These are phyloP conservation scores for Scopus umbretta DNA, from an alignment of 2,113 vertebrate genomes.

Conservation along the genomic window DNA sequence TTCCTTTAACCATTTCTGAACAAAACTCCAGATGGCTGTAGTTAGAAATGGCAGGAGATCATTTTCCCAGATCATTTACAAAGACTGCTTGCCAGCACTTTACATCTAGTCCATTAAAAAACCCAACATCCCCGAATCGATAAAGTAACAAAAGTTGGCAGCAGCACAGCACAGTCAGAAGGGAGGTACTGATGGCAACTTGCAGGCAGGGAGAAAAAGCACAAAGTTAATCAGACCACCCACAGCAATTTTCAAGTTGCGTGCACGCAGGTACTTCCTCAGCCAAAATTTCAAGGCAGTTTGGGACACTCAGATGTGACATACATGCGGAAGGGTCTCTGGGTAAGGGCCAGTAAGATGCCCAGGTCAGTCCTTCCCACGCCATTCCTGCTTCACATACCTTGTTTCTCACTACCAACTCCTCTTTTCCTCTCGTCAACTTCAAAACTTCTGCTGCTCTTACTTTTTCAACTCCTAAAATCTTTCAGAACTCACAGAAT, in stretches of 20 bases:
- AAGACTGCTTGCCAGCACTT: not conserved
- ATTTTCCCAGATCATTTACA: not conserved
- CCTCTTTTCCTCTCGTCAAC: not conserved
- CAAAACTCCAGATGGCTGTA: not conserved
- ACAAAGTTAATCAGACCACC: not conserved
- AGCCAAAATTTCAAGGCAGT: not conserved
- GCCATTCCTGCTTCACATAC: not conserved
- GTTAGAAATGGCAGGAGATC: not conserved
- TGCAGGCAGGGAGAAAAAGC: not conserved
- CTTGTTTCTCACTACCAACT: too few species aligned
- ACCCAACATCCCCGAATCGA: rapidly evolving
- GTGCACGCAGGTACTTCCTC: not conserved
- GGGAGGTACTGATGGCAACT: not conserved
- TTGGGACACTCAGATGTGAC: not conserved
- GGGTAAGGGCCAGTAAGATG: too few species aligned
- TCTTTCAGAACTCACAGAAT: not conserved
- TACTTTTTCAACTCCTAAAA: not conserved
- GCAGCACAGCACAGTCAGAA: rapidly evolving
- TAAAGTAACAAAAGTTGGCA: not conserved
- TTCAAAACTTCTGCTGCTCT: not conserved
- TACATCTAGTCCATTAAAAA: not conserved
- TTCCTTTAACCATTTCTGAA: not conserved
- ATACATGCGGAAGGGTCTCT: not conserved
- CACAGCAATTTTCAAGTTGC: not conserved
- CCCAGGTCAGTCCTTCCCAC: not conserved